Evolutionary conservation across 2,113 vertebrate genomes (phyloP), one percentile per base, ranked within the genome.

Genomic region (Nycticebus coucang): DNA sequence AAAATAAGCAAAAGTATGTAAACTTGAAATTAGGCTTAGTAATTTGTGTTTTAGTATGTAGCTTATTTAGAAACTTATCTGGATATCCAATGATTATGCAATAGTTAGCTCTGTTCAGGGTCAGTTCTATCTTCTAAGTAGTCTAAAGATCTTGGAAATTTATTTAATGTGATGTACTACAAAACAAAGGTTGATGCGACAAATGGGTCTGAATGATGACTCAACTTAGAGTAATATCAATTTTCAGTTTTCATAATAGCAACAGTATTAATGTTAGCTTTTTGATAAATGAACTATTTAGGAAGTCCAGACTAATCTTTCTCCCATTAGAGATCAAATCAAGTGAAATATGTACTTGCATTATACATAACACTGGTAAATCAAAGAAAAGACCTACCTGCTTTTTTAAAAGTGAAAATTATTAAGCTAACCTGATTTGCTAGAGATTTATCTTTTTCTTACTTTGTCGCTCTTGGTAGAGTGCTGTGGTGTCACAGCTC

Each of bases 251-350:
- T 88, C 62, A 19, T 55, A 37, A 69, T 66, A 41, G 30, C 68
- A 35, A 37, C 19, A 37, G 69, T 68, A 45, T 13, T 19, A 60
- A 22, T 35, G 33, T 6, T 71, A 60, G 14, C 0, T 19, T 94
- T 64, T 90, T 90, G 59, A 66, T 82, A 33, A 75, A 24, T 33
- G 79, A 84, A 50, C n/a, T 94, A 87, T 80, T 80, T 87, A 60
- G 26, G 80, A 85, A 78, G 87, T 53, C 77, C 53, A 53, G 26
- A n/a, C 55, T 17, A 50, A 83, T 82, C 17, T 50, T 85, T 9
- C 85, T 12, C 53, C 50, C 72, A 53, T 85, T 33, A 79, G 55
- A 79, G 55, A 90, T 50, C 37, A 37, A 62, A 37, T 14, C 33
- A 90, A 79, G 60, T 74, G 19, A 82, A 88, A 94, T 57, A 26